These are phyloP conservation scores for Protobothrops mucrosquamatus DNA, from an alignment of 2,113 vertebrate genomes.

Conservation along the genomic window DNA sequence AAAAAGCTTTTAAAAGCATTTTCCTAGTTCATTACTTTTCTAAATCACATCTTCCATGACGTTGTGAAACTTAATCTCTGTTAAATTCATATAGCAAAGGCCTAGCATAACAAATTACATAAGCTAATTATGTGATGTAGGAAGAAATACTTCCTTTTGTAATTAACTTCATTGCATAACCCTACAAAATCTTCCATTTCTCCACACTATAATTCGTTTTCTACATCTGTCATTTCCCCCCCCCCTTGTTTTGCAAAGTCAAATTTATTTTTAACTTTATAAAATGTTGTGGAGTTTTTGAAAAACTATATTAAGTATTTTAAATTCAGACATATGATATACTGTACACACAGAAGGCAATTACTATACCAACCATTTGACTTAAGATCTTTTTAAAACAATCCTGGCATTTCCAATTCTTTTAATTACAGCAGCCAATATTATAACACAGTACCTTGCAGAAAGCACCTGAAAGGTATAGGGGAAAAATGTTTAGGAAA, in stretches of 20 bases:
- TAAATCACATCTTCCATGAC: background rate
- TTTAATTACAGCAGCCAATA: background rate
- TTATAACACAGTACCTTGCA: background rate
- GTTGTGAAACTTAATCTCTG: background rate
- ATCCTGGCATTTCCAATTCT: background rate
- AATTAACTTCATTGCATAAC: background rate
- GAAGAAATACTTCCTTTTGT: constrained; percentile 2
- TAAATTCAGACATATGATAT: background rate
- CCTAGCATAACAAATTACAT: background rate
- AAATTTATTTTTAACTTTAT: background rate
- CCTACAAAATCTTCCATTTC: background rate
- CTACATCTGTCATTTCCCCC: background rate
- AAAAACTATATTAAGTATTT: background rate
- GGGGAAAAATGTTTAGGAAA: background rate
- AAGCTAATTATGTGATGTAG: background rate
- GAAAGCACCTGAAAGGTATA: background rate
- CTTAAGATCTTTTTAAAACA: background rate
- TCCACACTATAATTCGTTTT: background rate
- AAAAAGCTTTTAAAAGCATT: background rate
- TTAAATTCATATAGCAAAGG: background rate
- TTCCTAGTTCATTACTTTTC: background rate
- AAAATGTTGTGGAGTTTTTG: background rate
- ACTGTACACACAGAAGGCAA: background rate
- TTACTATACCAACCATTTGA: background rate
- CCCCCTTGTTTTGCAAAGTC: background rate